These are phyloP conservation scores for Hyperoodon ampullatus DNA, from an alignment of 2,113 vertebrate genomes.

Conservation along the genomic window DNA sequence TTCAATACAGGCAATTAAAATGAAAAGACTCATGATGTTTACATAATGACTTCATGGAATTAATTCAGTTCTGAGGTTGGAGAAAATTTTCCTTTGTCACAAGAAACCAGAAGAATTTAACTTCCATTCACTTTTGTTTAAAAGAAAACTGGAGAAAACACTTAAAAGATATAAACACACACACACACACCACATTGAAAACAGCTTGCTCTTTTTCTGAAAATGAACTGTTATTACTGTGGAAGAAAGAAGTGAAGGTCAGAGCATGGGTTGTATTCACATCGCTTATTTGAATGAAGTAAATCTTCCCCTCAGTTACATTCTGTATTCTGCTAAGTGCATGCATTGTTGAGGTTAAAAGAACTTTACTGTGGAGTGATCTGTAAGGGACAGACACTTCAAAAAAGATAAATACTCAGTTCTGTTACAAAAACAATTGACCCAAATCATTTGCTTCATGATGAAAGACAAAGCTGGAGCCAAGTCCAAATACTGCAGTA, in stretches of 20 bases:
- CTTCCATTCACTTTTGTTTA: conserved; percentile 51
- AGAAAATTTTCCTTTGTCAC: conserved; percentile 57
- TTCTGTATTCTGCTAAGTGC: conserved; percentile 49
- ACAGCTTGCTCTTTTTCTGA: conserved; percentile 48
- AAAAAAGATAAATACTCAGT: conserved; percentile 62
- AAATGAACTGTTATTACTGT: neutral
- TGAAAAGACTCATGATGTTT: conserved; percentile 77
- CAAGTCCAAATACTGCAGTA: neutral
- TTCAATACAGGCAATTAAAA: conserved; percentile 80
- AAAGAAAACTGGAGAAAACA: conserved; percentile 51
- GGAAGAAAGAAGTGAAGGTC: conserved; percentile 45
- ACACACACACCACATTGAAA: neutral
- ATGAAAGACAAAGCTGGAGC: conserved; percentile 32
- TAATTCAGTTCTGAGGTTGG: conserved; percentile 69
- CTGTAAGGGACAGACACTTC: conserved; percentile 52
- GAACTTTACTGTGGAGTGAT: conserved; percentile 48
- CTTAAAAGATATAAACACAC: neutral
- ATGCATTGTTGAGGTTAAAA: conserved; percentile 54
- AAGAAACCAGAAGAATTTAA: conserved; percentile 55
- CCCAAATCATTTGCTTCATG: conserved; percentile 49
- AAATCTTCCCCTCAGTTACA: conserved; percentile 28
- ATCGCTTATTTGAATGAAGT: conserved; percentile 19
- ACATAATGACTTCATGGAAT: conserved; percentile 80
- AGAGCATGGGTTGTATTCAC: neutral
- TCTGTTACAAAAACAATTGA: conserved; percentile 52